Conservation (phyloP, 2,888 invertebrate genomes). For the Hymenopus coronatus region DNA sequence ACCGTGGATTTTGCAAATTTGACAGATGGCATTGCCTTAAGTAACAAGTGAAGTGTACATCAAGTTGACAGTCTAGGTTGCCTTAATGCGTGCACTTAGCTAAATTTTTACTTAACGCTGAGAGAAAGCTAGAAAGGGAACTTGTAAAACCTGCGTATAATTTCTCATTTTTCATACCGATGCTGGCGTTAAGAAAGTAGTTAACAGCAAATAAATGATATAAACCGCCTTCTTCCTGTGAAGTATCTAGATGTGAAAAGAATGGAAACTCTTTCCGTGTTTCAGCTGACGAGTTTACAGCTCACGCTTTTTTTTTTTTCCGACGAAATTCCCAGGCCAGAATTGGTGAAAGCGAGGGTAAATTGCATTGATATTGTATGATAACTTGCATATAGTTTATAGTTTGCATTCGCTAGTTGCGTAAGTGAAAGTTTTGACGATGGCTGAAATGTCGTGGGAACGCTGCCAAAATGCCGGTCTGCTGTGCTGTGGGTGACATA, state of each 20-base stretch:
- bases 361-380: background rate
- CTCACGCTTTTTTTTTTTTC: background rate
- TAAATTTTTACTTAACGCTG: too few species aligned
- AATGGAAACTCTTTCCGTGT: background rate
- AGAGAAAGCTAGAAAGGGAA: too few species aligned
- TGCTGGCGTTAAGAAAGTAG: too few species aligned
- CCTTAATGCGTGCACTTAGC: too few species aligned
- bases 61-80: too few species aligned
- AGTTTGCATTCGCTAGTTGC: background rate
- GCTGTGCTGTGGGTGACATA: background rate
- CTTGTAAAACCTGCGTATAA: too few species aligned
- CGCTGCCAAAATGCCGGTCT: background rate
- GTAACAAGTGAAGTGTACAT: too few species aligned
- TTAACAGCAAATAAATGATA: too few species aligned
- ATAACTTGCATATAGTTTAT: background rate
- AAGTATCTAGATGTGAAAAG: background rate
- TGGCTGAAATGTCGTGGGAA: background rate
- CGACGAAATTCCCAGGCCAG: background rate
- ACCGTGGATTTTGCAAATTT: too few species aligned
- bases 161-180: too few species aligned
- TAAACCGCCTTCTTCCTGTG: too few species aligned
- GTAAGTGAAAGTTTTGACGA: background rate
- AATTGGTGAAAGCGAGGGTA: background rate
- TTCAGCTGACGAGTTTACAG: background rate
- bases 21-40: too few species aligned